phyloP scores from a whole-genome alignment of 1,140 invertebrate genomes.

The Papilio dardanus region DNA sequence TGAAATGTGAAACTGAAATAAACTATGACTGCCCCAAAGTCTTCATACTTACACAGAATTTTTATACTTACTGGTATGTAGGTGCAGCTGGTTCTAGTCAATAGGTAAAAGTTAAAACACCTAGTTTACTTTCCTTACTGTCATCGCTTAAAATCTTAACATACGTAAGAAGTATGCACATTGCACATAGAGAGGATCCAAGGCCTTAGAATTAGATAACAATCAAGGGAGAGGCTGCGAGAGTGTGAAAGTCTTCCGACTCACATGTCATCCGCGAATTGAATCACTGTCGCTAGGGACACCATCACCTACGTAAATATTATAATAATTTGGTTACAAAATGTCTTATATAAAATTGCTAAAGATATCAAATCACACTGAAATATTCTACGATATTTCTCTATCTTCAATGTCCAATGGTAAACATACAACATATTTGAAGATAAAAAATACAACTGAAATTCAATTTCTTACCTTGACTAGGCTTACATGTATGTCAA shows the following conservation, averaged over 20 bases:
- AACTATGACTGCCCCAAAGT: neutral
- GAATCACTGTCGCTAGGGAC: slow-evolving; percentile 27
- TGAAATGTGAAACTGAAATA: too few relatives aligned
- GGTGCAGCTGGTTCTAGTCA: neutral
- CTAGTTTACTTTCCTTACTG: neutral
- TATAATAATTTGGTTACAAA: neutral
- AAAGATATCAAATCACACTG: neutral
- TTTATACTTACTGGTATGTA: neutral
- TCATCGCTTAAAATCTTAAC: neutral
- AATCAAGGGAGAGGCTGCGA: slow-evolving; percentile 51
- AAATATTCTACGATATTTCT: too few relatives aligned
- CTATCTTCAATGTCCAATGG: too few relatives aligned
- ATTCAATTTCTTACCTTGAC: too few relatives aligned
- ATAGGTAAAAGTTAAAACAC: too few relatives aligned
- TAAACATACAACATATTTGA: too few relatives aligned
- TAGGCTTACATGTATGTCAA: too few relatives aligned
- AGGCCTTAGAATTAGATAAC: slow-evolving; percentile 61
- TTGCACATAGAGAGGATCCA: neutral
- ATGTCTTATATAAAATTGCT: too few relatives aligned
- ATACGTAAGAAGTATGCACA: neutral
- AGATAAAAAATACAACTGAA: too few relatives aligned
- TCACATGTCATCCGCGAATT: slow-evolving; percentile 63
- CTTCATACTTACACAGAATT: neutral
- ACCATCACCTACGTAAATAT: neutral
- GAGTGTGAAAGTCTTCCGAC: slow-evolving; percentile 74